Evolutionary conservation across 2,888 invertebrate species (phyloP).

Genomic region (Cheilosia impressa): DNA sequence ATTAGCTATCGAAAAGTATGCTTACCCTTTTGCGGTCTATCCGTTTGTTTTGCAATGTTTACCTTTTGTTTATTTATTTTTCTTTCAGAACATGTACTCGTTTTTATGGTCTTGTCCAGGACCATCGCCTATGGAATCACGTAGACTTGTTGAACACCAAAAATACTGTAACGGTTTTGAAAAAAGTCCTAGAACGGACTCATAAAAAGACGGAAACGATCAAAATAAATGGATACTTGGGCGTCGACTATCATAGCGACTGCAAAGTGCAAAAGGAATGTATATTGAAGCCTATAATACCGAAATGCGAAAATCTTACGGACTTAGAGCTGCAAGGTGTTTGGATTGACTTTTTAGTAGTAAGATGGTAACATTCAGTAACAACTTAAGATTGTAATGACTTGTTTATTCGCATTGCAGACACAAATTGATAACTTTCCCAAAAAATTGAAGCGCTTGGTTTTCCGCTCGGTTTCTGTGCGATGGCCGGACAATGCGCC

Average conservation of each 20-base stretch:
- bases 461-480: conserved; percentile 82
- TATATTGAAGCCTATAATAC: conserved; percentile 76
- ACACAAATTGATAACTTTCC: conserved; percentile 88
- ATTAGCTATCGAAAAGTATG: conserved; percentile 81
- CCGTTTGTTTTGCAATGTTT: background rate
- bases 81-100: conserved; percentile 80
- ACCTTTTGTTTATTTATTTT: background rate
- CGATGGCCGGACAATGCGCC: conserved; percentile 79
- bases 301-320: conserved; percentile 78
- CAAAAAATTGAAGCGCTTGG: conserved; percentile 85
- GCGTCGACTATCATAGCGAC: background rate
- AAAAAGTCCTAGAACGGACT: conserved; percentile 79
- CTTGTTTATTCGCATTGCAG: conserved; percentile 83
- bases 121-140: conserved; percentile 81
- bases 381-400: background rate
- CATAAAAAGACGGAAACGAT: conserved; percentile 80
- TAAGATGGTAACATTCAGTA: background rate
- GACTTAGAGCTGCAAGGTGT: conserved; percentile 81
- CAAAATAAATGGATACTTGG: conserved; percentile 80
- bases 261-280: conserved; percentile 20
- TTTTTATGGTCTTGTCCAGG: conserved; percentile 80
- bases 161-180: conserved; percentile 79
- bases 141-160: conserved; percentile 80
- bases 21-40: conserved; percentile 1
- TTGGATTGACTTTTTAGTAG: conserved; percentile 80